These are phyloP conservation scores for Cephonodes hylas DNA, from an alignment of 2,888 invertebrate genomes.

Conservation along the genomic window DNA sequence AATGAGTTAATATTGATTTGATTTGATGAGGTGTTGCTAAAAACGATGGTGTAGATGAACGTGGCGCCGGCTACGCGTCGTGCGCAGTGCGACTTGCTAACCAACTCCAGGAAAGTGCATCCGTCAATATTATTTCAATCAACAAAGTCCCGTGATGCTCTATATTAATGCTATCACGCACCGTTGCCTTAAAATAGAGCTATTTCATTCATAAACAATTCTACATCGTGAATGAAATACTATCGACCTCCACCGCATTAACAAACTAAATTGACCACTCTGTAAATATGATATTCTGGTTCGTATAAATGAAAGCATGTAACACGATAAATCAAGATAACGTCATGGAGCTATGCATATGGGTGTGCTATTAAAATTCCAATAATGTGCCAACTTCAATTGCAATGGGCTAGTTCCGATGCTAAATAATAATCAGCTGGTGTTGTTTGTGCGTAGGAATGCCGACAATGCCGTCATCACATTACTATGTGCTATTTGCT, in stretches of 20 bases:
- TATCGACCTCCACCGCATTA: slow-evolving; percentile 52
- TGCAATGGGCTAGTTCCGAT: slow-evolving; percentile 54
- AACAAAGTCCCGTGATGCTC: slow-evolving; percentile 47
- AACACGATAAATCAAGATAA: slow-evolving; percentile 69
- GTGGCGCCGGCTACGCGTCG: slow-evolving; percentile 39
- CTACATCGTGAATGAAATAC: slow-evolving; percentile 62
- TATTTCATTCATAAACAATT: slow-evolving; percentile 67
- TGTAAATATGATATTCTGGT: slow-evolving; percentile 51
- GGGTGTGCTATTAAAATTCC: slow-evolving; percentile 67
- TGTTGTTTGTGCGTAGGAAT: slow-evolving; percentile 46
- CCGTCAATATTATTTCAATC: slow-evolving; percentile 55
- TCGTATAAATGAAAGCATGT: slow-evolving; percentile 51
- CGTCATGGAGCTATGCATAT: slow-evolving; percentile 66
- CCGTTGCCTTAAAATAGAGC: slow-evolving; percentile 63
- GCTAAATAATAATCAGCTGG: slow-evolving; percentile 46
- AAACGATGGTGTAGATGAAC: slow-evolving; percentile 27
- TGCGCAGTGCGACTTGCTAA: slow-evolving; percentile 46
- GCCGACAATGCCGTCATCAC: slow-evolving; percentile 25
- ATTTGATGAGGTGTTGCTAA: slow-evolving; percentile 22
- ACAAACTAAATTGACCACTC: slow-evolving; percentile 57
- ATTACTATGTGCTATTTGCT: neutral
- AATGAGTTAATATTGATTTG: too few relatives aligned
- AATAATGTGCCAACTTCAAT: slow-evolving; percentile 66
- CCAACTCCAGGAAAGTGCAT: slow-evolving; percentile 57
- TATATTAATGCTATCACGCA: slow-evolving; percentile 60